Base-by-base conservation (phyloP, 2,113 vertebrate genomes). In the Osmerus mordax region DNA sequence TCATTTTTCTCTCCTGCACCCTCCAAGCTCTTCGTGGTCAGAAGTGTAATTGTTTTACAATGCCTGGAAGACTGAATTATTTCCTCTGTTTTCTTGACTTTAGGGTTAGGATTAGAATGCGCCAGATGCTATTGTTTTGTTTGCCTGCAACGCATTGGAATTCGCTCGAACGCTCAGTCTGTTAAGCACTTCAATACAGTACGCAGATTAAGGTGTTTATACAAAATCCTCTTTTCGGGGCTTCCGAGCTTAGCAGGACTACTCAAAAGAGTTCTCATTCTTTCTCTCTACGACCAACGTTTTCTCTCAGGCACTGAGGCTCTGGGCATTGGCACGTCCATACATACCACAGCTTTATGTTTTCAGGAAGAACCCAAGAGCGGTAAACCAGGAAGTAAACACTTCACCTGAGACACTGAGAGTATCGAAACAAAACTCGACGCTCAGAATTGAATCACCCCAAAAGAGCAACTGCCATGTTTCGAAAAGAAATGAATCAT, bases 201-300 rank as follows among this genome's bases (percentile, higher is more conserved):
- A 65, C 56, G 36, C 53, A 79, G 65, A 86, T 77, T 65, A 70
- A 71, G 65, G 36, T 65, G 65, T 79, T 78, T 73, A 56, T 73
- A 73, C 55, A 74, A 79, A 84, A 71, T 56, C 47, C 69, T 61
- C 47, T 76, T 63, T 74, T 60, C 70, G 59, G 51, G 29, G 21
- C 23, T 55, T 70, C 52, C 36, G 19, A 69, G 65, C 60, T 72
- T 51, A 65, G 32, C 54, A 64, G 16, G 47, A 47, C 75, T 64
- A 59, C 32, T 61, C 41, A 7, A 70, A 54, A 66, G 60, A 51
- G 56, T 32, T 72, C 75, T n/a, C 19, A n/a, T 78, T 70, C 6
- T 53, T 47, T 65, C 53, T 56, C 60, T 21, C 41, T 6, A n/a
- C 67, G 60, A 66, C 63, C 67, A 60, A 63, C n/a, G 60, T 76